Percentiles rank a stretch among this genome's conserved stretches.
Evolutionary conservation across 2,888 invertebrate species (phyloP).

Genomic region (Deilephila elpenor): DNA sequence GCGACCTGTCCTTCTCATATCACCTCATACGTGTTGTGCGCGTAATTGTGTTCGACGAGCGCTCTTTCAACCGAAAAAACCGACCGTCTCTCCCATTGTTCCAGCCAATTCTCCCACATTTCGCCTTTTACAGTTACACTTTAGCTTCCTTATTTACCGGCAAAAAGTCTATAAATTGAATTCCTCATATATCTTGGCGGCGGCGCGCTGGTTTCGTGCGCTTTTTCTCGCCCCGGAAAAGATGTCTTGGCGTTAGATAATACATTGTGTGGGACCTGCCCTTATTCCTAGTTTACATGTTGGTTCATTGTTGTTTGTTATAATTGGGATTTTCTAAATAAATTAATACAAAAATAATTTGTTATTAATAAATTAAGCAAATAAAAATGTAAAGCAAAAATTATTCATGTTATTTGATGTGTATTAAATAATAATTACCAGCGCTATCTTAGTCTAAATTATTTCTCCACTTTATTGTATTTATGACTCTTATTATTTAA

Average conservation of each 20-base stretch:
- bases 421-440: too few relatives aligned
- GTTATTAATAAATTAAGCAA: too few relatives aligned
- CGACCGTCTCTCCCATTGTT: slow-evolving; percentile 77
- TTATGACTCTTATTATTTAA: too few relatives aligned
- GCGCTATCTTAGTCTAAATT: too few relatives aligned
- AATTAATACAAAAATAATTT: not conserved
- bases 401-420: too few relatives aligned
- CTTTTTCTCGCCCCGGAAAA: slow-evolving; percentile 62
- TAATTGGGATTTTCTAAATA: not conserved
- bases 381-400: too few relatives aligned
- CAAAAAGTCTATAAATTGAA: slow-evolving; percentile 80
- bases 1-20: slow-evolving; percentile 55
- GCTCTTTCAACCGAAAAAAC: slow-evolving; percentile 81
- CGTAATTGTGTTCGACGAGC: slow-evolving; percentile 79
- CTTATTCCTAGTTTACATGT: slow-evolving; percentile 29
- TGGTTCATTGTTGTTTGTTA: not conserved
- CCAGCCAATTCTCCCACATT: slow-evolving; percentile 78
- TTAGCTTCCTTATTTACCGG: slow-evolving; percentile 74
- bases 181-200: slow-evolving; percentile 63
- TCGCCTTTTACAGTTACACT: slow-evolving; percentile 79
- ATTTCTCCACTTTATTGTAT: too few relatives aligned
- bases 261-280: slow-evolving; percentile 49
- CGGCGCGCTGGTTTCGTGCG: slow-evolving; percentile 53
- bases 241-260: slow-evolving; percentile 59
- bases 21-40: slow-evolving; percentile 66